phyloP scores from a whole-genome alignment of 2,797 vertebrate species.

The Allobates femoralis region DNA sequence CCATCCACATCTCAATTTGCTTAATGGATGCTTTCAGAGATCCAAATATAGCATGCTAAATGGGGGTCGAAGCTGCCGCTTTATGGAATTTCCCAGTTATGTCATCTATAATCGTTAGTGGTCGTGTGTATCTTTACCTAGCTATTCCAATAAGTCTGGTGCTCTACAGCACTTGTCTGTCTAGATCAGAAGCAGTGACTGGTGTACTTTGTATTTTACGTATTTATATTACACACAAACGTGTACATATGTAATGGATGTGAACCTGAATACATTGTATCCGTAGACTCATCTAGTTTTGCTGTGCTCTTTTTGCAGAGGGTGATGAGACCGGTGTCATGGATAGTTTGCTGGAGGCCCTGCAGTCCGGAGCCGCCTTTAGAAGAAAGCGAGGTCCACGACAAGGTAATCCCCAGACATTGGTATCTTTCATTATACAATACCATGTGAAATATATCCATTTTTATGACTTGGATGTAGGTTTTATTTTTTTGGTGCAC shows the following conservation, averaged over 20 bases:
- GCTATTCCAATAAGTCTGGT: not conserved
- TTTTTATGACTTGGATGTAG: not conserved
- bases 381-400: conserved; percentile 80
- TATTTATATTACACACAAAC: too few species aligned
- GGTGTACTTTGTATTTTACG: too few species aligned
- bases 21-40: not conserved
- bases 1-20: conserved; percentile 4
- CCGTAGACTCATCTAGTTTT: not conserved
- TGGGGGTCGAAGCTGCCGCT: not conserved
- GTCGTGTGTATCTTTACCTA: not conserved
- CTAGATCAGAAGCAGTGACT: too few species aligned
- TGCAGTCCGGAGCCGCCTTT: conserved; percentile 84
- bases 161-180: not conserved
- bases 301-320: conserved; percentile 69
- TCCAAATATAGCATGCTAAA: conserved; percentile 7
- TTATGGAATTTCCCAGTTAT: not conserved
- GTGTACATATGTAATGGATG: not conserved
- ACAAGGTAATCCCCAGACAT: conserved; percentile 73
- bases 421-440: not conserved
- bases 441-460: not conserved
- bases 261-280: not conserved
- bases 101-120: not conserved
- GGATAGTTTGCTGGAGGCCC: conserved; percentile 83
- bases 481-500: too few species aligned
- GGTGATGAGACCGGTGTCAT: conserved; percentile 83